phyloP scores from a whole-genome alignment of 2,113 vertebrate genomes.

The Urocitellus parryii region DNA sequence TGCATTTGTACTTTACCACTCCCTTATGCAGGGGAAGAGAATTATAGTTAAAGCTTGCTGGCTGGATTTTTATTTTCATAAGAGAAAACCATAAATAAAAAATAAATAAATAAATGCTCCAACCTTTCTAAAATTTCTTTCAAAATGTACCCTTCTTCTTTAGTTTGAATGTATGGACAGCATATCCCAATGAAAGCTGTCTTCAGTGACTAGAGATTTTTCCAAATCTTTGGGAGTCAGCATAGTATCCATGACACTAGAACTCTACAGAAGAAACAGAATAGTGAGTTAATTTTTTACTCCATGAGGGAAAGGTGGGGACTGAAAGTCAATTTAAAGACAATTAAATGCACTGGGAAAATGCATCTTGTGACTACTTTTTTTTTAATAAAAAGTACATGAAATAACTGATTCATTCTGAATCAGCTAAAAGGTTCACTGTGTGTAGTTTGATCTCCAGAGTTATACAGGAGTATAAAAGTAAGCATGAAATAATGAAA shows the following conservation, averaged over 20 bases:
- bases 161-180: neutral
- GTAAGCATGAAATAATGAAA: conserved; percentile 54
- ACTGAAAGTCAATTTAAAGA: conserved; percentile 25
- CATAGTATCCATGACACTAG: neutral
- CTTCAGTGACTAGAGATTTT: neutral
- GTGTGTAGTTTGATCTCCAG: neutral
- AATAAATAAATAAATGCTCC: conserved; percentile 39
- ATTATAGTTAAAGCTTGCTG: conserved; percentile 8
- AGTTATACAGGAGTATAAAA: neutral
- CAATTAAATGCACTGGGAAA: conserved; percentile 27
- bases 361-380: neutral
- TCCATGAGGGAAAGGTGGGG: neutral
- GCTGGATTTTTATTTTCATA: conserved; percentile 38
- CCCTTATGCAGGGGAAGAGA: neutral
- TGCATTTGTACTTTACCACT: conserved; percentile 26
- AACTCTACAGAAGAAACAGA: neutral
- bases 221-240: neutral
- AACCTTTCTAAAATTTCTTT: conserved; percentile 35
- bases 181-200: neutral
- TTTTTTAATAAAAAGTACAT: conserved; percentile 30
- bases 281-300: neutral
- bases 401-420: neutral
- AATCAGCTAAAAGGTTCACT: conserved; percentile 16
- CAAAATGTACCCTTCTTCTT: conserved; percentile 4
- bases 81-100: neutral